Evolutionary conservation across 2,797 vertebrate species (phyloP).

Genomic region (Iguana delicatissima): DNA sequence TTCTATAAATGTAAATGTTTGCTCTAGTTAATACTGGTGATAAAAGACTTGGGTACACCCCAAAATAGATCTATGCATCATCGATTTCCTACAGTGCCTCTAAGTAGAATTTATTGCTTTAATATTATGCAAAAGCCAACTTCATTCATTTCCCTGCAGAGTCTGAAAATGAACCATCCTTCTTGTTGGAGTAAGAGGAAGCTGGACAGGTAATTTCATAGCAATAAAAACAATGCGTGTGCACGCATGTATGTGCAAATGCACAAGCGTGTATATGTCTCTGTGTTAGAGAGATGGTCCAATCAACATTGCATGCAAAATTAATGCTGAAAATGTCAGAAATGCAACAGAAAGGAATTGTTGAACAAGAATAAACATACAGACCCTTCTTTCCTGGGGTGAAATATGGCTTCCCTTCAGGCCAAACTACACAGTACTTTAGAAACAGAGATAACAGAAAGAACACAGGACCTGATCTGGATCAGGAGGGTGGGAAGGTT

Average conservation of each 20-base stretch:
- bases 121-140: slow-evolving; percentile 51
- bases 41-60: slow-evolving; percentile 40
- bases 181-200: slow-evolving; percentile 31
- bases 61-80: slow-evolving; percentile 64
- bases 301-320: not conserved
- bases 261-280: not conserved
- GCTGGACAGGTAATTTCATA: not conserved
- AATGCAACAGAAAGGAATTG: not conserved
- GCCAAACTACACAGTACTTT: not conserved
- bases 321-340: not conserved
- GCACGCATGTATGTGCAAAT: not conserved
- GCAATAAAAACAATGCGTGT: not conserved
- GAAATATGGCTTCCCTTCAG: not conserved
- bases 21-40: slow-evolving; percentile 46
- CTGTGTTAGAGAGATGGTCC: not conserved
- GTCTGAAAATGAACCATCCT: slow-evolving; percentile 65
- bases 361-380: not conserved
- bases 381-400: not conserved
- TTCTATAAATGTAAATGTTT: slow-evolving; percentile 52
- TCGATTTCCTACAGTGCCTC: slow-evolving; percentile 66
- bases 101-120: slow-evolving; percentile 65
- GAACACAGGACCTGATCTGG: too few relatives aligned
- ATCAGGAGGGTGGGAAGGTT: too few relatives aligned
- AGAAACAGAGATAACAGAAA: too few relatives aligned
- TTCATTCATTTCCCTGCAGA: slow-evolving; percentile 68